Evolutionary conservation across 2,888 invertebrate species (phyloP), one percentile per base, ranked within the genome.

Genomic region (Apamea crenata): DNA sequence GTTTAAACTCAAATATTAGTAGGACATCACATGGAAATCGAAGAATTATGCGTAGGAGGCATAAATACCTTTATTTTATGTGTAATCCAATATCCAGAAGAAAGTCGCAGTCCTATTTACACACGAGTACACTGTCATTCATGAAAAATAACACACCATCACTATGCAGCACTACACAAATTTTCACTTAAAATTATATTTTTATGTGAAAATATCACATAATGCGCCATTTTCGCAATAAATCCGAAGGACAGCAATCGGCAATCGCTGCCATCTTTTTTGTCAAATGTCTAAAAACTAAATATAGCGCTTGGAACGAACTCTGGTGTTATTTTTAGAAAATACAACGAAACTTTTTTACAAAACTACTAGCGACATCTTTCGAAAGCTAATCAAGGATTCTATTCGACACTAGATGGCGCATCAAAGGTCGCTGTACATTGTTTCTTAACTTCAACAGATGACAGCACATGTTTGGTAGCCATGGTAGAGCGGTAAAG

Each of bases 241-340:
- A 95, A 95, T 92, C 94, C 96, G 95, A 95, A 94, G 95, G 94
- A 96, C 96, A 95, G 96, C 95, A 95, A 95, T 95, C 96, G 95
- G 95, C 96, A 93, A 93, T 95, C 96, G 96, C 96, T 96, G 96
- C 97, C 97, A 97, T 97, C 96, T 97, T 97, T 97, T 96, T 96
- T 96, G 96, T 96, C 97, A 97, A 96, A 97, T 96, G 96, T 96
- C 96, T 96, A 95, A 96, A 95, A 95, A 96, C 97, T 96, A 97
- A 96, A 95, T 96, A 96, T 97, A 97, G 95, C 95, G 96, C 95
- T 95, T 94, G 92, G 93, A 95, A 97, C 96, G 97, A 96, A 97
- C 97, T 97, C 97, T 97, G 95, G 96, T 94, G 96, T 96, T 97
- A 97, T 97, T 96, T 96, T 96, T 97, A 97, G 96, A 95, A 94